Evolutionary conservation across 2,888 invertebrate genomes (phyloP), one percentile per base, ranked within the genome.

Genomic region (Melanophora roralis): DNA sequence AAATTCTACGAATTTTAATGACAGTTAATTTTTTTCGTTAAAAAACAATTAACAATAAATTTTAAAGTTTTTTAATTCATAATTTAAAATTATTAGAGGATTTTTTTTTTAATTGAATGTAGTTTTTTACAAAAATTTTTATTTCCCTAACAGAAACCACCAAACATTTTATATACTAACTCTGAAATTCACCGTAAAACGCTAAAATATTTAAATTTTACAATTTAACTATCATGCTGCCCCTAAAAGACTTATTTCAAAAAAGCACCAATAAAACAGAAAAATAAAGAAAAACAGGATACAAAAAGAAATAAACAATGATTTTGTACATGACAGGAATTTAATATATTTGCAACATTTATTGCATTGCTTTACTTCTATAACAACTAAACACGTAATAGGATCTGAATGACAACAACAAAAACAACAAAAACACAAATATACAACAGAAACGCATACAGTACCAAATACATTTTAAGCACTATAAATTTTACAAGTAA

Each of bases 301-400:
- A 72, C 36, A 14, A 43, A 27, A 77, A 57, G 71, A 57, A 80
- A 67, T 78, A 78, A 72, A 72, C 71, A 80, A 82, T 74, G 79
- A 77, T 74, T 77, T 77, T 85, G 86, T 83, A 84, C 84, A 84
- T 84, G 86, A 86, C 86, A 86, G 86, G 81, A 83, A 83, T 83
- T 85, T 85, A 85, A 85, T 86, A 84, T 83, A 84, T 86, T 80
- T 80, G 76, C 80, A 80, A 80, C 80, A 80, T 80, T 80, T 80
- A 80, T 80, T 80, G 80, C 80, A 80, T 80, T 68, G 76, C 72
- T 80, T 76, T 80, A 75, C 67, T 73, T 80, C 73, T 69, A 64
- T 57, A 27, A 27, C 27, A 5, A 43, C 69, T 71, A 71, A 77
- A 64, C 71, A 77, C 76, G 69, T 77, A 75, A 62, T 21, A 68